phyloP scores from a whole-genome alignment of 2,888 invertebrate species.

The Eristalinus aeneus region DNA sequence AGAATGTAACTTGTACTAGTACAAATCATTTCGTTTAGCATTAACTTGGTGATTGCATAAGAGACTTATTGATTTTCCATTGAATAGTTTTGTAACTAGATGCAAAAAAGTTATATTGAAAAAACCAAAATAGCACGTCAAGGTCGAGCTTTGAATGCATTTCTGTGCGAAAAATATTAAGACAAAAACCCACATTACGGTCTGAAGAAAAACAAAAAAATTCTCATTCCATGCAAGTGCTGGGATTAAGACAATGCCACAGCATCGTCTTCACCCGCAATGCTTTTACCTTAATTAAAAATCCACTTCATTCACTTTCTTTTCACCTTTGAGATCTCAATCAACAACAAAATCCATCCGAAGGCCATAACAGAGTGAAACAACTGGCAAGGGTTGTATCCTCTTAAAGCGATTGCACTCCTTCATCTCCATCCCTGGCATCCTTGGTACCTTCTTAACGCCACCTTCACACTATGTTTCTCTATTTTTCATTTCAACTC shows the following conservation, averaged over 20 bases:
- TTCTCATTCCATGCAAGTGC: background rate
- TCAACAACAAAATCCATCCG: conserved; percentile 61
- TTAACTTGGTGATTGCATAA: too few species aligned
- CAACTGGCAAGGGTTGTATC: conserved; percentile 62
- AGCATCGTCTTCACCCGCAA: conserved; percentile 1
- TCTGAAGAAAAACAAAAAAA: background rate
- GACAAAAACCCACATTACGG: background rate
- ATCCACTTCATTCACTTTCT: conserved; percentile 62
- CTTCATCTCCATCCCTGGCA: background rate
- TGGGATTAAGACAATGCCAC: conserved; percentile 9
- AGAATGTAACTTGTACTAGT: too few species aligned
- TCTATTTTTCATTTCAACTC: conserved; percentile 27
- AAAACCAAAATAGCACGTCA: background rate
- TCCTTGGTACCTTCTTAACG: conserved; percentile 40
- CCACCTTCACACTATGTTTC: conserved; percentile 42
- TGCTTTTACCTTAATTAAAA: conserved; percentile 69
- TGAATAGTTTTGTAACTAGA: too few species aligned
- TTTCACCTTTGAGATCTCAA: conserved; percentile 66
- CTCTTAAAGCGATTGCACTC: conserved; percentile 66
- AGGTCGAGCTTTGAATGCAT: background rate
- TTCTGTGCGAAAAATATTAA: background rate
- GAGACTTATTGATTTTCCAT: too few species aligned
- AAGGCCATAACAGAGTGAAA: conserved; percentile 60
- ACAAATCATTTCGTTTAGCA: too few species aligned
- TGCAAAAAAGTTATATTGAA: too few species aligned